These are phyloP conservation scores for Phrynocephalus forsythii DNA, from an alignment of 2,797 vertebrate species.

Conservation along the genomic window DNA sequence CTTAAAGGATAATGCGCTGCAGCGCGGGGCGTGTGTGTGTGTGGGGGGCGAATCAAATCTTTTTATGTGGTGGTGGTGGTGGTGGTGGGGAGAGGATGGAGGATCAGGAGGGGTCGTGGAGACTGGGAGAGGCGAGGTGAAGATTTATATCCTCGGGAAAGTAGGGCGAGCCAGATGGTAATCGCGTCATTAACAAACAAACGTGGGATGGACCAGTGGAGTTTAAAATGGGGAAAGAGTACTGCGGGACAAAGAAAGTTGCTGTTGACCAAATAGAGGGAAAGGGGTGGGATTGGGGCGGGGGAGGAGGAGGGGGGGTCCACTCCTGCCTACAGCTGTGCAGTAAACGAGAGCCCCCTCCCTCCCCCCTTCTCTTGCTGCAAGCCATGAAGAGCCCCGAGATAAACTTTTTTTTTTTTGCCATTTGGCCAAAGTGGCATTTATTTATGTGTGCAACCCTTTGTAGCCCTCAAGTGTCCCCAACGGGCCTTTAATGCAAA, in stretches of 20 bases:
- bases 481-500: slow-evolving; percentile 74
- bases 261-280: slow-evolving; percentile 74
- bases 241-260: slow-evolving; percentile 84
- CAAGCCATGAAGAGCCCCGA: slow-evolving; percentile 74
- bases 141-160: slow-evolving; percentile 86
- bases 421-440: slow-evolving; percentile 78
- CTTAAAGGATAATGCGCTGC: slow-evolving; percentile 73
- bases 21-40: not conserved
- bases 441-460: slow-evolving; percentile 79
- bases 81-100: not conserved
- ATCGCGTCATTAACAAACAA: slow-evolving; percentile 88
- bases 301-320: slow-evolving; percentile 17
- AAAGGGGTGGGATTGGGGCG: not conserved
- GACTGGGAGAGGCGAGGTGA: slow-evolving; percentile 34
- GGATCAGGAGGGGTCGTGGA: not conserved
- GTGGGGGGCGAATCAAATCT: slow-evolving; percentile 69
- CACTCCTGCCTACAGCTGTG: slow-evolving; percentile 73
- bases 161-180: slow-evolving; percentile 86
- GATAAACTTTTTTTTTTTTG: slow-evolving; percentile 76
- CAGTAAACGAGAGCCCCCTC: slow-evolving; percentile 73
- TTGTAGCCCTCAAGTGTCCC: slow-evolving; percentile 77
- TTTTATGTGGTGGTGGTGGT: not conserved
- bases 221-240: slow-evolving; percentile 86
- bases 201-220: slow-evolving; percentile 84
- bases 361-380: slow-evolving; percentile 73